Evolutionary conservation across 1,140 invertebrate genomes (phyloP).

Genomic region (Contarinia nasturtii): DNA sequence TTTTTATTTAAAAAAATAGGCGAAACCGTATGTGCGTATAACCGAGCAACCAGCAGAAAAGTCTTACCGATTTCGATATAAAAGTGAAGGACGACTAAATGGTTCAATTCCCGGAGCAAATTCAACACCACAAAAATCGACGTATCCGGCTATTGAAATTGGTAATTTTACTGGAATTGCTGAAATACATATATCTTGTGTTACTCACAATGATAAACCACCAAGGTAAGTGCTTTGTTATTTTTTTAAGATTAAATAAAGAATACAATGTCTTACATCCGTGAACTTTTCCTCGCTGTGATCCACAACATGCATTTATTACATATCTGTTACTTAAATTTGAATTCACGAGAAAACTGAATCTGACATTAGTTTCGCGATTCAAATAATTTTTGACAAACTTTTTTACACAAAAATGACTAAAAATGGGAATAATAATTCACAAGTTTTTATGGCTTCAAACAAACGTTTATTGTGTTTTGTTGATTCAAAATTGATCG

Average conservation of each 20-base stretch:
- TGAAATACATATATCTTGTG: slow-evolving; percentile 71
- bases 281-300: too few relatives aligned
- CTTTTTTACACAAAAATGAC: too few relatives aligned
- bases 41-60: slow-evolving; percentile 82
- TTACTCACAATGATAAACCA: slow-evolving; percentile 56
- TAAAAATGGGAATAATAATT: too few relatives aligned
- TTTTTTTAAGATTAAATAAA: neutral
- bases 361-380: too few relatives aligned
- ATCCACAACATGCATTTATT: too few relatives aligned
- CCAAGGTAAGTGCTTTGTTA: too few relatives aligned
- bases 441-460: too few relatives aligned
- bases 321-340: neutral
- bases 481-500: too few relatives aligned
- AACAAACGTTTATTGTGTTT: too few relatives aligned
- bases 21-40: slow-evolving; percentile 49
- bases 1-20: too few relatives aligned
- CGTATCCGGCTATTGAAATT: slow-evolving; percentile 82
- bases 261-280: too few relatives aligned
- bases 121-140: slow-evolving; percentile 77
- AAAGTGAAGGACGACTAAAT: slow-evolving; percentile 88
- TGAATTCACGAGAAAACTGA: neutral
- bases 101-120: slow-evolving; percentile 82
- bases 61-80: slow-evolving; percentile 72
- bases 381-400: too few relatives aligned
- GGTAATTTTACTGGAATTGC: slow-evolving; percentile 57